Percentiles rank a stretch among this genome's conserved stretches.
Evolutionary conservation across 1,140 invertebrate genomes (phyloP).

Genomic region (Dendroctonus valens): DNA sequence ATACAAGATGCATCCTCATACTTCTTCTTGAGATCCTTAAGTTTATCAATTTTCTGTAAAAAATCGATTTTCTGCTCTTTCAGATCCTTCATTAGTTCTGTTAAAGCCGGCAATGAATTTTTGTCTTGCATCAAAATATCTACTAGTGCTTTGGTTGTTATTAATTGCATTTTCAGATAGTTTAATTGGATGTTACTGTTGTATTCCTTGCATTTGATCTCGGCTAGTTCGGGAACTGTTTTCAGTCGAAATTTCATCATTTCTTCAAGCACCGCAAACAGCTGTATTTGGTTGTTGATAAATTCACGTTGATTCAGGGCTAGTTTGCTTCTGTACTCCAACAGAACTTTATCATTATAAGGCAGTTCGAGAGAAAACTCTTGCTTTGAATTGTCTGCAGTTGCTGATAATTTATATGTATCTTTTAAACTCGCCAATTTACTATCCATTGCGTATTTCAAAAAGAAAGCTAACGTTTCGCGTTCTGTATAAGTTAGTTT

Average conservation of each 20-base stretch:
- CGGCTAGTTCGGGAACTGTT: constrained; percentile 27
- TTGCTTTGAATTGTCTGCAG: background rate
- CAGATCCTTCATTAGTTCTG: constrained; percentile 40
- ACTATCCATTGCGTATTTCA: background rate
- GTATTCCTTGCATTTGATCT: constrained; percentile 36
- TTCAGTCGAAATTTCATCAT: constrained; percentile 33
- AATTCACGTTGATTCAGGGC: constrained; percentile 34
- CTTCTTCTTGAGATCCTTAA: constrained; percentile 38
- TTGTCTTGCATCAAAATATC: constrained; percentile 43
- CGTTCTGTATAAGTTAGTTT: constrained; percentile 35
- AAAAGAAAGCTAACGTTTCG: constrained; percentile 8
- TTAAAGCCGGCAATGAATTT: constrained; percentile 40
- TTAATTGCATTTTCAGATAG: constrained; percentile 34
- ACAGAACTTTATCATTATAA: constrained; percentile 19
- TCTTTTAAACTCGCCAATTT: constrained; percentile 26
- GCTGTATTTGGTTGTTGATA: constrained; percentile 31
- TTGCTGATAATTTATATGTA: constrained; percentile 5
- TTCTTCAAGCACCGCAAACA: constrained; percentile 37
- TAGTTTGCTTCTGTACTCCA: constrained; percentile 35
- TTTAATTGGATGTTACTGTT: constrained; percentile 36
- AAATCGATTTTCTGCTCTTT: constrained; percentile 40
- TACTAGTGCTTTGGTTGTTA: constrained; percentile 32
- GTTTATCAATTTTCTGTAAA: constrained; percentile 36
- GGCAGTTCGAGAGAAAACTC: constrained; percentile 16
- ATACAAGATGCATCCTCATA: constrained; percentile 41